phyloP scores from a whole-genome alignment of 2,797 vertebrate species.

The Anolis apletophallus region DNA sequence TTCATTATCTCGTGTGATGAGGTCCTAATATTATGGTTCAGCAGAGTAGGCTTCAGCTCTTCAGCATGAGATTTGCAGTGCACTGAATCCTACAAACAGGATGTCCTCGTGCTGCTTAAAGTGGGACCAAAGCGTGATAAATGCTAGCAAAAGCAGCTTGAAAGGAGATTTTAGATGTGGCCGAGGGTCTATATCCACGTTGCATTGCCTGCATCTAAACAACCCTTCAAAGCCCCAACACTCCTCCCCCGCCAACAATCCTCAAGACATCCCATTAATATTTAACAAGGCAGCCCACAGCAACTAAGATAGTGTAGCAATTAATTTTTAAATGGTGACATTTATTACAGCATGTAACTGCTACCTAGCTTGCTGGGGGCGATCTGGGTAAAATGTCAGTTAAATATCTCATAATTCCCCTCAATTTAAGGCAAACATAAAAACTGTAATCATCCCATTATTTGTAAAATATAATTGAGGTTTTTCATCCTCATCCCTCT shows the following conservation, averaged over 20 bases:
- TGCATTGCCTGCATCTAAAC: constrained; percentile 57
- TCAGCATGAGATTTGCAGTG: no score
- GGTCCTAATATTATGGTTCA: no score
- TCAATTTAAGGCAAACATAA: constrained; percentile 61
- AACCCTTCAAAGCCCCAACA: constrained; percentile 63
- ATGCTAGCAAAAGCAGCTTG: no score
- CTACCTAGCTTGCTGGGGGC: constrained; percentile 72
- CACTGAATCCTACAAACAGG: no score
- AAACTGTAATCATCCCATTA: constrained; percentile 65
- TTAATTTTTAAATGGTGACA: constrained; percentile 72
- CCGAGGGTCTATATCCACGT: no score
- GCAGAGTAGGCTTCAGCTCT: no score
- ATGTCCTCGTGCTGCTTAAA: no score
- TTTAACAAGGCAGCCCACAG: constrained; percentile 70
- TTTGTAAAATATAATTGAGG: constrained; percentile 69
- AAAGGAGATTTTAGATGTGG: no score
- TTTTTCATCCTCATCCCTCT: constrained; percentile 43
- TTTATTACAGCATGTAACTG: constrained; percentile 70
- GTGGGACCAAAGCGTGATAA: no score
- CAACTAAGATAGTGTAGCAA: constrained; percentile 75
- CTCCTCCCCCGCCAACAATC: constrained; percentile 37
- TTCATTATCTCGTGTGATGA: no score
- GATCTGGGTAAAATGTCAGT: constrained; percentile 76
- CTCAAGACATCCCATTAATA: constrained; percentile 59
- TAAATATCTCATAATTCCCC: constrained; percentile 70